Base-by-base conservation (phyloP, 2,888 invertebrate genomes). In the Nomada ferruginata region DNA sequence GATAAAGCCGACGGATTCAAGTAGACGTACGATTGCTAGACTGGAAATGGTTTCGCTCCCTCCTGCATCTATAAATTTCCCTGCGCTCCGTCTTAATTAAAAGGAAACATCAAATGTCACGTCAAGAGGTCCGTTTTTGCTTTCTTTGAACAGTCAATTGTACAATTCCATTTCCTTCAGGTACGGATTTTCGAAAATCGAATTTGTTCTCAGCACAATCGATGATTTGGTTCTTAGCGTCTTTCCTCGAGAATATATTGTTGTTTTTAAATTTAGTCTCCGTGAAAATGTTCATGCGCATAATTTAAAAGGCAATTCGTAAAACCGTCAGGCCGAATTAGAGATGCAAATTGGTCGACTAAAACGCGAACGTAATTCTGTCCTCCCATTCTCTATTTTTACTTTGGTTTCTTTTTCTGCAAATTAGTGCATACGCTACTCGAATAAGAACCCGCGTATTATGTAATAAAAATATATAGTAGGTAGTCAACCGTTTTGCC, bases 341-440 rank as follows among this genome's bases (percentile, higher is more conserved):
- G 50, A 55, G 61, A 79, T 74, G 78, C 57, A 66, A 79, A 70
- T 70, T 79, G 44, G 50, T 20, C 11, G 59, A 57, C 42, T 69
- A 57, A 65, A 73, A 42, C 50, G 18, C 10, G 9, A 11, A 11
- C n/a, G 26, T 63, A 75, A 84, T 81, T 84, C 4, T 52, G 20
- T 36, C 36, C 20, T 70, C 73, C 20, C n/a, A 52, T 18, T 7
- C 23, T 15, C 10, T 0, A 13, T 72, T 52, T 59, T 66, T 57
- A 50, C 44, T 47, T 57, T n/a, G 52, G n/a, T n/a, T 7, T 60
- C 53, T 50, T 57, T 60, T n/a, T 15, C 36, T n/a, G 26, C 23
- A 36, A 42, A 23, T 63, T 78, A 52, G n/a, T 63, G 15, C 20
- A n/a, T 20, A 18, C 20, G 26, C 42, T 1, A 13, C 18, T 50